Evolutionary conservation across 1,140 invertebrate species (phyloP).

Genomic region (Cydia fagiglandana): DNA sequence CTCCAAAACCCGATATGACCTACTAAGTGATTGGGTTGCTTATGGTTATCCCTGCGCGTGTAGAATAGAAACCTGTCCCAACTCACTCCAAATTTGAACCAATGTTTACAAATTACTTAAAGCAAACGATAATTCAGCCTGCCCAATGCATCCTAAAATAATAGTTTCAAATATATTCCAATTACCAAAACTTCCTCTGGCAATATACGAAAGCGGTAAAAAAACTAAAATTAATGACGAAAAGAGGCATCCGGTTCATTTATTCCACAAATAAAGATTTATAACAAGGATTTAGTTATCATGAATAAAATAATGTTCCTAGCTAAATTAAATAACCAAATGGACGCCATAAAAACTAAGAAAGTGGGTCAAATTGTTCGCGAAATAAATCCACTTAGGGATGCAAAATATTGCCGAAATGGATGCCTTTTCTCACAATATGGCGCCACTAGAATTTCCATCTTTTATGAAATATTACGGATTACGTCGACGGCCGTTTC

Average conservation of each 20-base stretch:
- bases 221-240: constrained; percentile 22
- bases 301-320: constrained; percentile 29
- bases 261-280: constrained; percentile 20
- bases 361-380: constrained; percentile 64
- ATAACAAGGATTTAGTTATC: constrained; percentile 6
- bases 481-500: constrained; percentile 65
- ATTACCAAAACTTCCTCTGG: constrained; percentile 1
- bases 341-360: constrained; percentile 45
- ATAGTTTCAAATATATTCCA: constrained; percentile 9
- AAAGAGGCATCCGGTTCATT: not conserved
- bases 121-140: constrained; percentile 57
- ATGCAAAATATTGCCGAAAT: constrained; percentile 75
- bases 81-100: constrained; percentile 50
- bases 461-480: constrained; percentile 78
- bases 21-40: constrained; percentile 77
- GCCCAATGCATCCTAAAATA: constrained; percentile 41
- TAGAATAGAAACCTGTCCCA: constrained; percentile 62
- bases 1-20: constrained; percentile 67
- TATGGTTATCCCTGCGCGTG: constrained; percentile 59
- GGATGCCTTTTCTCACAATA: constrained; percentile 77
- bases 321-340: constrained; percentile 39
- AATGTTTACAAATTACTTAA: constrained; percentile 73
- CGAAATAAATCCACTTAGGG: constrained; percentile 71
- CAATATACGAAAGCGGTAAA: not conserved
- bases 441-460: constrained; percentile 77